Percentiles rank a stretch among this genome's conserved stretches.
Evolutionary conservation across 2,888 invertebrate genomes (phyloP).

Genomic region (Hedya salicella): DNA sequence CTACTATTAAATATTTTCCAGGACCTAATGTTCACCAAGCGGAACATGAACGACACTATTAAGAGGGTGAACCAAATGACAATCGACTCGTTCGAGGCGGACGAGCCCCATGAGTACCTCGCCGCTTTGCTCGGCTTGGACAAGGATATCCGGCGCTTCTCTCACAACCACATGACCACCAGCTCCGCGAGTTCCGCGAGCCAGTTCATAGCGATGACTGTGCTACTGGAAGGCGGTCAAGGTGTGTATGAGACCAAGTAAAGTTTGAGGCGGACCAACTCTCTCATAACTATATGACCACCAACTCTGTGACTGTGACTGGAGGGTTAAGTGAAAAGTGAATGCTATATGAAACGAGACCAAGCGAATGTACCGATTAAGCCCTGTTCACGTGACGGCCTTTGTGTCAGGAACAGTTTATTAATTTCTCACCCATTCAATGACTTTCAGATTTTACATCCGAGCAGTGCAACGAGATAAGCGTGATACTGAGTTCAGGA

Average conservation of each 20-base stretch:
- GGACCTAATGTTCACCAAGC: slow-evolving; percentile 61
- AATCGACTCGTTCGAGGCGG: slow-evolving; percentile 55
- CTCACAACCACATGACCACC: slow-evolving; percentile 71
- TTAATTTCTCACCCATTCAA: too few relatives aligned
- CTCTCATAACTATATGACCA: too few relatives aligned
- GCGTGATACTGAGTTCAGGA: slow-evolving; percentile 87
- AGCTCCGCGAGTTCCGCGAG: slow-evolving; percentile 80
- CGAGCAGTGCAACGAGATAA: slow-evolving; percentile 89
- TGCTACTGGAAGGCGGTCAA: slow-evolving; percentile 79
- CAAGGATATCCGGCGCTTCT: slow-evolving; percentile 54
- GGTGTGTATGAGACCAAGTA: slow-evolving; percentile 58
- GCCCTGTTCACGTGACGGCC: too few relatives aligned
- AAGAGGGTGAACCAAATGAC: slow-evolving; percentile 61
- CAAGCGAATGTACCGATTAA: too few relatives aligned
- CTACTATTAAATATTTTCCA: too few relatives aligned
- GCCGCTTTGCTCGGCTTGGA: slow-evolving; percentile 59
- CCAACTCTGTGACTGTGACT: too few relatives aligned
- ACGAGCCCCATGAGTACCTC: slow-evolving; percentile 59
- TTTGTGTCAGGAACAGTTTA: too few relatives aligned
- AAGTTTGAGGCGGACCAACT: not conserved
- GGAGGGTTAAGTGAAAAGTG: too few relatives aligned
- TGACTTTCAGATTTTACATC: slow-evolving; percentile 83
- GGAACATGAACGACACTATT: slow-evolving; percentile 58
- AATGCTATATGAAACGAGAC: too few relatives aligned
- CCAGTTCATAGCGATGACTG: slow-evolving; percentile 83